Conservation (phyloP, 1,140 invertebrate species). For the Diorhabda sublineata region DNA sequence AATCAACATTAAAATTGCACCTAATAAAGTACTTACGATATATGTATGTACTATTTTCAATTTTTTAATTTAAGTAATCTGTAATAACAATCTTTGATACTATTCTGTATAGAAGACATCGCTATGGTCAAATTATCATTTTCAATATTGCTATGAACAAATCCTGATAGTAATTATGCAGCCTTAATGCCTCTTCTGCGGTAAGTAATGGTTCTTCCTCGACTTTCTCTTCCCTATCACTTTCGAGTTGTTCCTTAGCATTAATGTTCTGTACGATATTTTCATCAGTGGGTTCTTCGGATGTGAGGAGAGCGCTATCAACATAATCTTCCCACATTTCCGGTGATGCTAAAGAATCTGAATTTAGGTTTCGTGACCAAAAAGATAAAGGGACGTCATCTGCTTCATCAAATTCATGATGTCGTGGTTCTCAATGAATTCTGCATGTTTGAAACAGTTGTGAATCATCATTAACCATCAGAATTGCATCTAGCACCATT, state of each 20-base stretch:
- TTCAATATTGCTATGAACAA: conserved; percentile 32
- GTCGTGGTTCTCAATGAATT: conserved; percentile 22
- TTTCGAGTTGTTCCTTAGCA: conserved; percentile 32
- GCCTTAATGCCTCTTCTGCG: conserved; percentile 10
- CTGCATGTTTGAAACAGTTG: too few species aligned
- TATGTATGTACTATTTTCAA: too few species aligned
- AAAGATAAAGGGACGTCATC: conserved; percentile 32
- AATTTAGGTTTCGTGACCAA: conserved; percentile 34
- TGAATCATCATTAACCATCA: conserved; percentile 35
- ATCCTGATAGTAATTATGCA: conserved; percentile 34
- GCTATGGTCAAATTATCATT: conserved; percentile 13
- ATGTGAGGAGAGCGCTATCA: conserved; percentile 34
- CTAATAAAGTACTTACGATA: too few species aligned
- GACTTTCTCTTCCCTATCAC: conserved; percentile 36
- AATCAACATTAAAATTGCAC: too few species aligned
- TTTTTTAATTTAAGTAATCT: too few species aligned
- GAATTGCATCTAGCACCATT: conserved; percentile 37
- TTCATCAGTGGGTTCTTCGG: conserved; percentile 33
- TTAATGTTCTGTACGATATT: conserved; percentile 31
- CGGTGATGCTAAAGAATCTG: conserved; percentile 34
- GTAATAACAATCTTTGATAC: too few species aligned
- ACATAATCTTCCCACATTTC: conserved; percentile 36
- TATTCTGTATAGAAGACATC: too few species aligned
- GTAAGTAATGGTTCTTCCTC: conserved; percentile 39
- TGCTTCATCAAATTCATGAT: conserved; percentile 29